phyloP scores from a whole-genome alignment of 1,140 invertebrate species.

The Drosophila triauraria region DNA sequence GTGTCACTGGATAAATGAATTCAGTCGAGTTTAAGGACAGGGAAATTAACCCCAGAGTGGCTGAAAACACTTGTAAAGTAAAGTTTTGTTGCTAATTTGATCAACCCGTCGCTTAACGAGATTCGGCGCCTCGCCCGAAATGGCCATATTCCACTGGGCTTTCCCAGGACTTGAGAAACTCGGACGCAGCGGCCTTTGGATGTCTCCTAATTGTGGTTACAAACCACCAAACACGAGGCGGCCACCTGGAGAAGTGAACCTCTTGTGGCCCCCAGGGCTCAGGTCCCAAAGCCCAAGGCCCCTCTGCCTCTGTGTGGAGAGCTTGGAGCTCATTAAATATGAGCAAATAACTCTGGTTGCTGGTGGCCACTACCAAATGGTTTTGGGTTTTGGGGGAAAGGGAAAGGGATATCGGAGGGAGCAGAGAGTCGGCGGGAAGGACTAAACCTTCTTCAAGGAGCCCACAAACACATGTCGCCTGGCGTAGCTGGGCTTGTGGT shows the following conservation, averaged over 20 bases:
- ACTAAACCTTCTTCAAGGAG: neutral
- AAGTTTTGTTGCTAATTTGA: constrained; percentile 18
- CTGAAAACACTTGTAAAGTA: constrained; percentile 9
- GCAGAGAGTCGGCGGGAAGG: neutral
- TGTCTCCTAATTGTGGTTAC: constrained; percentile 18
- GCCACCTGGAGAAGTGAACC: neutral
- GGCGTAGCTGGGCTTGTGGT: neutral
- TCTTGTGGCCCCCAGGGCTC: neutral
- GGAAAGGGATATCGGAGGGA: too few species aligned
- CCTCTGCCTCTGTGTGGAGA: too few species aligned
- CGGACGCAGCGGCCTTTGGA: neutral
- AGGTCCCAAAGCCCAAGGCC: too few species aligned
- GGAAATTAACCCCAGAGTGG: neutral
- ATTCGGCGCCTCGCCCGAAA: neutral
- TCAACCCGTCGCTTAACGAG: constrained; percentile 18
- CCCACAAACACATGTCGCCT: neutral
- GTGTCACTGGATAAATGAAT: neutral
- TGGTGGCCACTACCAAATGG: constrained; percentile 4
- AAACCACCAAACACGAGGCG: constrained; percentile 4
- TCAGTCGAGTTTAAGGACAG: neutral
- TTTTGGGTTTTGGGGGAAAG: neutral
- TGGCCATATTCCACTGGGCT: constrained; percentile 10
- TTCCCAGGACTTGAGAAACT: neutral
- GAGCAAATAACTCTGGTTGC: constrained; percentile 19
- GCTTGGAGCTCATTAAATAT: constrained; percentile 14